Conservation (phyloP, 2,797 vertebrate genomes). For the Okamejei kenojei region DNA sequence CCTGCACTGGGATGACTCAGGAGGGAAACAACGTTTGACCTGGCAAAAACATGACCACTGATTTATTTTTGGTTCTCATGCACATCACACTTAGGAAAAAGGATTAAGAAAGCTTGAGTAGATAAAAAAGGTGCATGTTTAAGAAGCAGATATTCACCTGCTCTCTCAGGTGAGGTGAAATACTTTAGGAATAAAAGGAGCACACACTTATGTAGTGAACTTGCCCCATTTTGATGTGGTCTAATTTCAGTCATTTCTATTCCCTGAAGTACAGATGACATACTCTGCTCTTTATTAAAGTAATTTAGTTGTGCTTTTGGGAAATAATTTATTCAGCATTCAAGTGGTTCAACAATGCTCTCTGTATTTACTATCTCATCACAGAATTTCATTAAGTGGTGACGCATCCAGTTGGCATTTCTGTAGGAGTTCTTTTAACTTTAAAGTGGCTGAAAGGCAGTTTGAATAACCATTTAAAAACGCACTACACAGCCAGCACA, state of each 20-base stretch:
- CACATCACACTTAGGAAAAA: not conserved
- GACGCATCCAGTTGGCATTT: not conserved
- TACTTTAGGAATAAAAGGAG: too few species aligned
- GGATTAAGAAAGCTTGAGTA: conserved; percentile 8
- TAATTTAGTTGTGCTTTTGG: conserved; percentile 5
- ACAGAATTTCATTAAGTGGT: conserved; percentile 18
- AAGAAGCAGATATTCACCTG: not conserved
- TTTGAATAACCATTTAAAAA: not conserved
- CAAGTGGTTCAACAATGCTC: conserved; percentile 6
- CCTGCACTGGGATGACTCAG: too few species aligned
- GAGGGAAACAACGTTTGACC: too few species aligned
- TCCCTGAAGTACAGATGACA: conserved; percentile 8
- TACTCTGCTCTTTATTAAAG: not conserved
- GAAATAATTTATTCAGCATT: conserved; percentile 19
- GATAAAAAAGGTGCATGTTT: not conserved
- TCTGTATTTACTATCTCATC: not conserved
- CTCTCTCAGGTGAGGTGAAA: not conserved
- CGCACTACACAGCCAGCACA: not conserved
- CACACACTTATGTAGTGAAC: too few species aligned
- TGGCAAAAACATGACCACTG: too few species aligned
- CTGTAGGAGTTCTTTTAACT: not conserved
- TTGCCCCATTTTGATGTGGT: not conserved
- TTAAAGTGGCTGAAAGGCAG: not conserved
- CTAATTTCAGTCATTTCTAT: not conserved
- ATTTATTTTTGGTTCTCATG: not conserved